A percentile compares a stretch with the other conserved stretches of the same genome.
phyloP scores from a whole-genome alignment of 1,140 invertebrate species.

The Tetragonula clypearis region DNA sequence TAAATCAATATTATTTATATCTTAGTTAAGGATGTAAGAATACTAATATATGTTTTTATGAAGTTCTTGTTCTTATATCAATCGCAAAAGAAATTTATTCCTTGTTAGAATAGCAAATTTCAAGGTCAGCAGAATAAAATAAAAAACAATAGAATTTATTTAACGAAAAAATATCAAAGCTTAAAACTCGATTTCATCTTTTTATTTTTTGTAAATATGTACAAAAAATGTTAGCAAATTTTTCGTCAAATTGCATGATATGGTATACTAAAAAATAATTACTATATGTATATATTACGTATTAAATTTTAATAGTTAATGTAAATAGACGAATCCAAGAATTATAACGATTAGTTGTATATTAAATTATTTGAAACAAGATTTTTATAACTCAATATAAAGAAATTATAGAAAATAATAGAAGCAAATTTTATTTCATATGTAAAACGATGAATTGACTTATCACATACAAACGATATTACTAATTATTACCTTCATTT shows the following conservation, averaged over 20 bases:
- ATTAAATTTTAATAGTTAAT: neutral
- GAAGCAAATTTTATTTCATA: conserved; percentile 39
- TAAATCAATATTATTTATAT: neutral
- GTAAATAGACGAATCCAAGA: neutral
- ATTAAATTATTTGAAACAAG: neutral
- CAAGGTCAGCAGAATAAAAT: neutral
- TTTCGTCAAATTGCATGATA: neutral
- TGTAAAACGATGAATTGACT: conserved; percentile 44
- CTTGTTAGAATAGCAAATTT: too few species aligned
- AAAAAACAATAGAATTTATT: conserved; percentile 10
- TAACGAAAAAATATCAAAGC: neutral
- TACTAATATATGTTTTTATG: neutral
- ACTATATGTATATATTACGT: neutral
- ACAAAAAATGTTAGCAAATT: neutral
- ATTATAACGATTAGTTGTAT: neutral
- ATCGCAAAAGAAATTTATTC: neutral
- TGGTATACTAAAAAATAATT: neutral
- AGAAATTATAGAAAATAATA: conserved; percentile 35
- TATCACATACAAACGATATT: conserved; percentile 45
- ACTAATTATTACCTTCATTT: conserved; percentile 11
- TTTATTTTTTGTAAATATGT: neutral
- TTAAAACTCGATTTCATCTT: neutral
- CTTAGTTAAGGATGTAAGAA: neutral
- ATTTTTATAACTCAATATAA: conserved; percentile 29
- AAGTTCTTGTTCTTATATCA: neutral